Conservation (phyloP, 2,888 invertebrate genomes). For the Apeira syringaria region DNA sequence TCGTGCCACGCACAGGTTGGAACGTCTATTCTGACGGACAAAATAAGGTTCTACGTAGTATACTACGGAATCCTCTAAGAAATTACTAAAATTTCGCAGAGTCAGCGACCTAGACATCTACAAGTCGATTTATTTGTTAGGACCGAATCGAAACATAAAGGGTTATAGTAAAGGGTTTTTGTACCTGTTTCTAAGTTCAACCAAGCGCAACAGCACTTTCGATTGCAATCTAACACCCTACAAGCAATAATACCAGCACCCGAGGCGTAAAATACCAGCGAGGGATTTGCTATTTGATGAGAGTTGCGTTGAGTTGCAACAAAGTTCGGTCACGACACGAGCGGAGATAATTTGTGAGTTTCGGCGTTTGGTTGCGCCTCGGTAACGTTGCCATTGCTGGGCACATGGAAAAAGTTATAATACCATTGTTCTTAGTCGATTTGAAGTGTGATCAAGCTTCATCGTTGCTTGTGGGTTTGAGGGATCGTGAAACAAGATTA, state of each 20-base stretch:
- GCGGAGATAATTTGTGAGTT: slow-evolving; percentile 70
- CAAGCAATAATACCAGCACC: slow-evolving; percentile 33
- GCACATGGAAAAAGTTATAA: slow-evolving; percentile 31
- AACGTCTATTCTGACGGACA: too few relatives aligned
- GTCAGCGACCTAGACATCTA: too few relatives aligned
- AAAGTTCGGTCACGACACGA: slow-evolving; percentile 79
- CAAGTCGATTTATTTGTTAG: too few relatives aligned
- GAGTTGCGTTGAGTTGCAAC: slow-evolving; percentile 63
- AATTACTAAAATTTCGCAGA: too few relatives aligned
- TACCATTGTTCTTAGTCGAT: not conserved
- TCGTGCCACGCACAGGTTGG: too few relatives aligned
- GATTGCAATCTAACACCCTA: slow-evolving; percentile 9
- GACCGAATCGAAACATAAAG: too few relatives aligned
- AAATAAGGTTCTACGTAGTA: too few relatives aligned
- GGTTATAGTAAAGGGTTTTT: slow-evolving; percentile 1
- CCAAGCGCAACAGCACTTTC: slow-evolving; percentile 10
- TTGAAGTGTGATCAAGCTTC: slow-evolving; percentile 2
- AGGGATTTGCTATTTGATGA: slow-evolving; percentile 48
- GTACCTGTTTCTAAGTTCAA: not conserved
- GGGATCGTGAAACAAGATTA: too few relatives aligned
- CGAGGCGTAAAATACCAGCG: slow-evolving; percentile 38
- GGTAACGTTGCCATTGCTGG: slow-evolving; percentile 23
- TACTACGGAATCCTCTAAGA: too few relatives aligned
- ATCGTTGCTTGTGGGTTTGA: too few relatives aligned
- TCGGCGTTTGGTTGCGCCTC: slow-evolving; percentile 61